Base-by-base conservation (phyloP, 2,113 vertebrate species). In the Melanostigma gelatinosum region DNA sequence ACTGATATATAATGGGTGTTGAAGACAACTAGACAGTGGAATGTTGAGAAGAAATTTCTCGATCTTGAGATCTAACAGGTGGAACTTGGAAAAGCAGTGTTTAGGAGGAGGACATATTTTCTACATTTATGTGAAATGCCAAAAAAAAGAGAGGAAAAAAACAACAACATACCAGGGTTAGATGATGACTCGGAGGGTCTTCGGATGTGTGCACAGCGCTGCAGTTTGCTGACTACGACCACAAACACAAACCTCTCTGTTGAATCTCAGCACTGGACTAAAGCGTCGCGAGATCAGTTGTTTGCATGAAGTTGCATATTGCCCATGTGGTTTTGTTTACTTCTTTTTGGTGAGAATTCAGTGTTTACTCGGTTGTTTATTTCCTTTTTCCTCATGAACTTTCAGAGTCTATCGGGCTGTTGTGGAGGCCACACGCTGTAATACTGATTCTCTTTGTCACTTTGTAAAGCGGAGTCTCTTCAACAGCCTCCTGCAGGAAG, bases 91-190 rank as follows among this genome's bases (percentile, higher is more conserved):
- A 65, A 52, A 27, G 27, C 58, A 77, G 78, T 80, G 60, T 89
- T 84, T 67, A 72, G 55, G 46, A 62, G 46, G 52, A 68, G 66
- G 73, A 79, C 69, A 7, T 68, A 22, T 85, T 77, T 88, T 76
- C 22, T 83, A 67, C 5, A 15, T 20, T 79, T 16, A 4, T 65
- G 80, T 77, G 60, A 91, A 75, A 88, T 84, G 80, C 84, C 89
- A 92, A 87, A 89, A 83, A 58, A 22, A 68, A 27, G 18, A n/a
- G 42, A 54, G 66, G 7, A 13, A 40, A 55, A 48, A 24, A 57
- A 6, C 20, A 50, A 50, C 4, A 32, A 27, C 29, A 22, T 4
- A 64, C 10, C 65, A 75, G 68, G 65, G 61, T 62, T 57, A 15
- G 34, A 64, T 13, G 48, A 62, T 22, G 52, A 62, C 52, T 76